Base-by-base conservation (phyloP, 2,888 invertebrate genomes). In the Cecidostiba fungosa region DNA sequence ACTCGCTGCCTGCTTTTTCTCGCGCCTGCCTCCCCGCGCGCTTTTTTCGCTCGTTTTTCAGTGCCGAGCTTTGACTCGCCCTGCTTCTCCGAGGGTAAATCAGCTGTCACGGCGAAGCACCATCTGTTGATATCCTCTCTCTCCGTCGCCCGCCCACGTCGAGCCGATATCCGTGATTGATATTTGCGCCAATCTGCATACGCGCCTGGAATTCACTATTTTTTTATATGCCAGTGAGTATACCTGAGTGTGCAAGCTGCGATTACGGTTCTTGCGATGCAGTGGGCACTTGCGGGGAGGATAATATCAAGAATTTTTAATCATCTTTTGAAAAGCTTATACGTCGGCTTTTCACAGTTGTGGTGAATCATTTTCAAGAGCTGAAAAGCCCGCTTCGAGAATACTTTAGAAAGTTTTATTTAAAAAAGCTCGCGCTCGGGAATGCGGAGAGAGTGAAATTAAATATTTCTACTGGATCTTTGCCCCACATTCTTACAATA, bases 51-150 rank as follows among this genome's bases (percentile, higher is more conserved):
- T 23, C 79, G 19, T 32, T 66, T 54, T 73, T 77, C 62, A 72
- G 26, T 8, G 43, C 69, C n/a, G 73, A 85, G 73, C 85, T 80
- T 66, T 50, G 76, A 69, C 73, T 83, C 79, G 70, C 39, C 36
- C 66, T 50, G 76, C 74, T 85, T 77, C 85, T 77, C 77, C 85
- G 62, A 70, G 82, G 85, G 74, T 83, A 87, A 87, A 88, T 86
- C 88, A 86, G 85, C 85, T 87, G 84, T 88, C 87, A 83, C 82
- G 43, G 69, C 77, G 39, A 74, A 86, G 86, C 83, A 77, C 85
- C 91, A 91, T 91, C 91, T 91, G 91, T 91, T 91, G 90, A 91
- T 90, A 89, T 87, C 76, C 86, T 84, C 69, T 81, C 85, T 84
- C 47, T 14, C 70, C 6, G 50, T 54, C 83, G 59, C 32, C n/a